phyloP scores from a whole-genome alignment of 2,888 invertebrate genomes.

The Slavum lentiscoides region DNA sequence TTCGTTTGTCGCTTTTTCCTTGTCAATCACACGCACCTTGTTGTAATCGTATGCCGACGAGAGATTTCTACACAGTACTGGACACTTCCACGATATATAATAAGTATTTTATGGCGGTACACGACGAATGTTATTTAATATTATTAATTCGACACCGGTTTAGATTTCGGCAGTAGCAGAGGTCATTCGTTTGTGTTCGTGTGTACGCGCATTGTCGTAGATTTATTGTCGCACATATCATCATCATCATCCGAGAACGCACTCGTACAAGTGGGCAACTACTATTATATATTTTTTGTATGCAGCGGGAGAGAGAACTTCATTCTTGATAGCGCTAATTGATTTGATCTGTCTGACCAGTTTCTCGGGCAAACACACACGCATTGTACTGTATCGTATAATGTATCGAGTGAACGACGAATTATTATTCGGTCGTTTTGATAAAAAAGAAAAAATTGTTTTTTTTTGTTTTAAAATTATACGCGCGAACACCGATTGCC shows the following conservation, averaged over 20 bases:
- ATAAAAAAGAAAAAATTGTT: no score
- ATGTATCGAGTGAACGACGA: no score
- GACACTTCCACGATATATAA: no score
- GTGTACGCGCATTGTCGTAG: neutral
- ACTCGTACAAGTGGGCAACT: neutral
- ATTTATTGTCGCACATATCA: conserved; percentile 16
- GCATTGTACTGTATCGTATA: neutral
- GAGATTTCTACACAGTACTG: no score
- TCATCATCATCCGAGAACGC: conserved; percentile 1
- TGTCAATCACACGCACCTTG: no score
- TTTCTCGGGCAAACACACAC: neutral
- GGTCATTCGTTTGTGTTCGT: neutral
- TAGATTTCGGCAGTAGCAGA: conserved; percentile 13
- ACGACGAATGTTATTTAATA: neutral
- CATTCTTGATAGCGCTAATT: conserved; percentile 43
- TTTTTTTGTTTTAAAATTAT: no score
- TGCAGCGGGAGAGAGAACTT: neutral
- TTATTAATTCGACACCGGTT: conserved; percentile 37
- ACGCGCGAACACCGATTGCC: no score
- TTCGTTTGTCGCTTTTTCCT: no score
- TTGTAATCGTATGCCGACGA: no score
- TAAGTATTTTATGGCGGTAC: neutral
- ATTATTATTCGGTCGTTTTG: no score
- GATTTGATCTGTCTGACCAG: conserved; percentile 35
- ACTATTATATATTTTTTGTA: neutral